Conservation (phyloP, 2,888 invertebrate species). For the Ischnura elegans region DNA sequence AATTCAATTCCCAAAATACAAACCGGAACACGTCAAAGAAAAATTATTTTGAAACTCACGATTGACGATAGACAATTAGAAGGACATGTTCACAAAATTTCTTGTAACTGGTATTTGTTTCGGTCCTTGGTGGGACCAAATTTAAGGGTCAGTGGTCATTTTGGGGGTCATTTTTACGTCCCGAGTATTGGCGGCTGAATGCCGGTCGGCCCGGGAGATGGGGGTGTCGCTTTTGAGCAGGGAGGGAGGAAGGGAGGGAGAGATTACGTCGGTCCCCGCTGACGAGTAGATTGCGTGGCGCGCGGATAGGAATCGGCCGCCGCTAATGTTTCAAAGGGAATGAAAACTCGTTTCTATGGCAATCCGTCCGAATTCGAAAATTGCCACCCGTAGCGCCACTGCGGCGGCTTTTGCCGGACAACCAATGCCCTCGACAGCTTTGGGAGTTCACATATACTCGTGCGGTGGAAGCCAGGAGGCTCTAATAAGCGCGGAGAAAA, state of each 20-base stretch:
- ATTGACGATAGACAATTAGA: no score
- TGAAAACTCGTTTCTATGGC: conserved; percentile 25
- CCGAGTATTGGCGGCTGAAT: background rate
- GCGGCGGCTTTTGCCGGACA: background rate
- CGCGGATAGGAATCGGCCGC: background rate
- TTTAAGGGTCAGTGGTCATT: no score
- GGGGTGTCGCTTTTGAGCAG: background rate
- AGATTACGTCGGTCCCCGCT: conserved; percentile 9
- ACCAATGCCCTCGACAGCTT: background rate
- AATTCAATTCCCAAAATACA: no score
- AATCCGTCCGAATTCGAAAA: conserved; percentile 24
- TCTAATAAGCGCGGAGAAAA: background rate
- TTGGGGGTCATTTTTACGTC: no score
- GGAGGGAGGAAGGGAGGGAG: no score
- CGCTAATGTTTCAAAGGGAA: conserved; percentile 31
- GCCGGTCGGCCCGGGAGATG: background rate
- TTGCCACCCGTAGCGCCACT: background rate
- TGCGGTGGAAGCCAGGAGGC: background rate
- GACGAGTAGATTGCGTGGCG: conserved; percentile 7
- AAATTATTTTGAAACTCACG: no score
- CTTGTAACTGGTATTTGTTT: no score
- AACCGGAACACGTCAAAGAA: no score
- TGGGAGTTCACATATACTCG: no score
- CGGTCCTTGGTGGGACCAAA: no score
- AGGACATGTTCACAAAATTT: no score